Base-by-base conservation (phyloP, 2,888 invertebrate species). In the Drosophila percnosoma region DNA sequence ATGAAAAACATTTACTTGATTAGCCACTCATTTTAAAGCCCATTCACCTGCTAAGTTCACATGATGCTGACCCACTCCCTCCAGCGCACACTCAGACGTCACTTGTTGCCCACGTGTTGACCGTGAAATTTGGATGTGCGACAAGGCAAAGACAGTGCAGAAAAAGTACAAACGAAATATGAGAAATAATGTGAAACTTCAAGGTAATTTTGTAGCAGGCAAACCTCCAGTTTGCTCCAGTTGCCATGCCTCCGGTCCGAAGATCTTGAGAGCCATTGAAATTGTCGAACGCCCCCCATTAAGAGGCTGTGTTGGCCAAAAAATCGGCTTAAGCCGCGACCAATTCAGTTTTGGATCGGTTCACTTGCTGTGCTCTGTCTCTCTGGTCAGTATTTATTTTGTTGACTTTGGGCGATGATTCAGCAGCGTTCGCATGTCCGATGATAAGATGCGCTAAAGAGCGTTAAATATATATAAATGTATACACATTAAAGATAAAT, bases 281-380 rank as follows among this genome's bases (percentile, higher is more conserved):
- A 80, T 87, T 87, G 86, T 87, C 86, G 87, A 89, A 89, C 80
- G 85, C 85, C 87, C 80, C 62, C 38, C 66, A 74, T 78, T 73
- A 83, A 84, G 80, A 84, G 82, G 68, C 74, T 75, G 70, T 61
- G 69, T 48, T 52, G 67, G 63, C 68, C 75, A 77, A 77, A 83
- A 45, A 85, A 88, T 82, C 87, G 77, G 83, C 88, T 85, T 87
- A 87, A 77, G 71, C 75, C 64, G 69, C 79, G 54, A 68, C 77
- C 73, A 79, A 84, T 87, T 75, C 61, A 74, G 58, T 65, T 68
- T 82, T 61, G 64, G 53, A 66, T 69, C 67, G 80, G 64, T 65
- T 72, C 69, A 75, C 51, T 75, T 57, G 68, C 52, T 57, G 68
- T 13, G 45, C 45, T 13, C 21, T 13, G 45, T 4, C 45, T 45